A percentile compares a stretch with the other conserved stretches of the same genome.
These are phyloP conservation scores for Diachrysia chrysitis DNA, from an alignment of 2,888 invertebrate genomes.

Conservation along the genomic window DNA sequence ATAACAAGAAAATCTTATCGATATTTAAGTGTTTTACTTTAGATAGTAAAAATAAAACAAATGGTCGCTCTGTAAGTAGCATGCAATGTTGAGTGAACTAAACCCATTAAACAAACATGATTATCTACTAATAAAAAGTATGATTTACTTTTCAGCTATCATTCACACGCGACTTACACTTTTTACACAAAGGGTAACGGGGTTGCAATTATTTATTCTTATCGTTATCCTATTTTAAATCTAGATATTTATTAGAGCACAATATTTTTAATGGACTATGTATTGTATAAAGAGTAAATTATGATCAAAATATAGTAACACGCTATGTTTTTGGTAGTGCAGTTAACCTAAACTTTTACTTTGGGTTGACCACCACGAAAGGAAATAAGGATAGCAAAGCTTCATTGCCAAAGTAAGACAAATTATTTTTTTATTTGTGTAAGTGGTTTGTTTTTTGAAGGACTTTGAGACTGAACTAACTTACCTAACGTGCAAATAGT, in stretches of 20 bases:
- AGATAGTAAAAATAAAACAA: constrained; percentile 1
- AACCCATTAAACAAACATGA: constrained; percentile 16
- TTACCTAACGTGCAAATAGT: too few species aligned
- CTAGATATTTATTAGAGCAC: background rate
- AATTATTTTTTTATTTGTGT: too few species aligned
- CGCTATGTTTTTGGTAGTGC: background rate
- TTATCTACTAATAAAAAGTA: constrained; percentile 8
- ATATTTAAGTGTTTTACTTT: constrained; percentile 5
- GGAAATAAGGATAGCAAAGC: background rate
- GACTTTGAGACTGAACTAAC: too few species aligned
- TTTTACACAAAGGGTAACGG: background rate
- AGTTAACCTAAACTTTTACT: background rate
- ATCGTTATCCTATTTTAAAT: background rate
- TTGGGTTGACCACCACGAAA: background rate
- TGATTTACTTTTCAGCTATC: background rate
- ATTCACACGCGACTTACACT: background rate
- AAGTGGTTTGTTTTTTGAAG: too few species aligned
- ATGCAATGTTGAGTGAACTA: constrained; percentile 2
- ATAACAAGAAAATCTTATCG: background rate
- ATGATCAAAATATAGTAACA: background rate
- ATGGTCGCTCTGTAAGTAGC: background rate
- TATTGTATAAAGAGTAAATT: background rate
- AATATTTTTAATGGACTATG: background rate
- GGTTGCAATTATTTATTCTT: background rate
- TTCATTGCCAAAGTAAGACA: too few species aligned